Base-by-base conservation (phyloP, 1,140 invertebrate species). In the Drosophila eugracilis region DNA sequence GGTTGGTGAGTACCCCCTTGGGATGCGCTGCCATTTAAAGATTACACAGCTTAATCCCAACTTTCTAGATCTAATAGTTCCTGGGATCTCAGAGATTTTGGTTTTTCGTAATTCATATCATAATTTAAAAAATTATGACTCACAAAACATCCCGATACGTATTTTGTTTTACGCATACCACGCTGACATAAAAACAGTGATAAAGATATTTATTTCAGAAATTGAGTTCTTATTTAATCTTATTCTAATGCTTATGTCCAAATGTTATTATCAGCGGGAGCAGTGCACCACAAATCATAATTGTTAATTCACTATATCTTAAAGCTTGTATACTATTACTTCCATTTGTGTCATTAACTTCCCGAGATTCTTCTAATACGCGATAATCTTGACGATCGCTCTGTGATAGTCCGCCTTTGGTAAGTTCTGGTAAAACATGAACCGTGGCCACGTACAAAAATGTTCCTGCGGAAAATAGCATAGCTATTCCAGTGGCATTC, bases 401-500 rank as follows among this genome's bases (percentile, higher is more conserved):
- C n/a, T 53, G 21, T 2, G 30, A 12, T n/a, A 36, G 10, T 17
- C 91, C 91, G 2, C 63, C 49, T 47, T 93, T 93, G 63, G 95
- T 96, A 22, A 99, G 92, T 92, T 99, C 98, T 0, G 99, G 98
- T 39, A 99, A 92, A 3, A 99, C 98, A 92, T 99, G 99, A 1
- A 99, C 98, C 1, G 99, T 99, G 0, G 99, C 97, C 5, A 99
- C 99, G 90, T 99, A 99, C 5, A 99, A 93, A 92, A 99, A 99
- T 41, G 99, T 99, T 1, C 99, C 99, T 1, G 98, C 99, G 70
- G 98, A 99, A 92, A 99, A 99, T 15, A 99, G 92, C 98, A 99
- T 99, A 12, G 98, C 98, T 37, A 99, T 95, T 39, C 94, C 94
- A 14, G 94, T 99, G 2, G 97, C 97, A 92, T 98, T 98, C 7